Percentiles rank a stretch among this genome's conserved stretches.
Evolutionary conservation across 2,888 invertebrate species (phyloP).

Genomic region (Vesta saturnalis): DNA sequence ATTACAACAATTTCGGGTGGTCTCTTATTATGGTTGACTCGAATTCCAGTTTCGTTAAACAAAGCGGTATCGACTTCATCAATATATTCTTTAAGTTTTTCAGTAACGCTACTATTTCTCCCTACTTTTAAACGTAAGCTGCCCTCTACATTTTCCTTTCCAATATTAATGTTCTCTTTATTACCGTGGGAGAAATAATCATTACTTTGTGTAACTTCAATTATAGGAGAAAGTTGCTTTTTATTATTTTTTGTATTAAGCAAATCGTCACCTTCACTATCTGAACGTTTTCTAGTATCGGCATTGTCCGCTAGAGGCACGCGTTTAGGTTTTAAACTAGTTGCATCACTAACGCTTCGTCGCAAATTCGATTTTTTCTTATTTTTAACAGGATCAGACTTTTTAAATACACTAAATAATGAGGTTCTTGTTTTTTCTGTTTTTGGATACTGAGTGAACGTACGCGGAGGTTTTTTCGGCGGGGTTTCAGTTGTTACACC

Average conservation of each 20-base stretch:
- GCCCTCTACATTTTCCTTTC: conserved; percentile 43
- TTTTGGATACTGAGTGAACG: conserved; percentile 62
- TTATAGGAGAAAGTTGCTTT: conserved; percentile 80
- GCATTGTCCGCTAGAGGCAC: conserved; percentile 35
- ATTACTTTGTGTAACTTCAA: conserved; percentile 78
- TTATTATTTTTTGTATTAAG: conserved; percentile 60
- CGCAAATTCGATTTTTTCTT: conserved; percentile 63
- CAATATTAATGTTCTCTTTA: conserved; percentile 47
- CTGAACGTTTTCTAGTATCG: conserved; percentile 68
- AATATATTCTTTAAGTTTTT: conserved; percentile 56
- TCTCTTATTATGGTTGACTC: conserved; percentile 43
- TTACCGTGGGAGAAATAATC: conserved; percentile 66
- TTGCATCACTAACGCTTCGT: conserved; percentile 64
- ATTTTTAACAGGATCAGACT: conserved; percentile 66
- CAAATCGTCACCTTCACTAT: conserved; percentile 69
- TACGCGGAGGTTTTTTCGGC: conserved; percentile 57
- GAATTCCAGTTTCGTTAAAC: conserved; percentile 55
- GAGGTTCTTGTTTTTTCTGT: conserved; percentile 69
- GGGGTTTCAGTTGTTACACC: conserved; percentile 53
- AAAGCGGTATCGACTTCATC: conserved; percentile 57
- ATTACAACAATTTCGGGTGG: conserved; percentile 56
- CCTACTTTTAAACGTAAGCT: conserved; percentile 15
- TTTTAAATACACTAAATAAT: conserved; percentile 74
- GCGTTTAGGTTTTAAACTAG: conserved; percentile 68
- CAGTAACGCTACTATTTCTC: conserved; percentile 53